A percentile compares a stretch with the other conserved stretches of the same genome.
Evolutionary conservation across 2,113 vertebrate genomes (phyloP).

Genomic region (Cygnus buccinator): DNA sequence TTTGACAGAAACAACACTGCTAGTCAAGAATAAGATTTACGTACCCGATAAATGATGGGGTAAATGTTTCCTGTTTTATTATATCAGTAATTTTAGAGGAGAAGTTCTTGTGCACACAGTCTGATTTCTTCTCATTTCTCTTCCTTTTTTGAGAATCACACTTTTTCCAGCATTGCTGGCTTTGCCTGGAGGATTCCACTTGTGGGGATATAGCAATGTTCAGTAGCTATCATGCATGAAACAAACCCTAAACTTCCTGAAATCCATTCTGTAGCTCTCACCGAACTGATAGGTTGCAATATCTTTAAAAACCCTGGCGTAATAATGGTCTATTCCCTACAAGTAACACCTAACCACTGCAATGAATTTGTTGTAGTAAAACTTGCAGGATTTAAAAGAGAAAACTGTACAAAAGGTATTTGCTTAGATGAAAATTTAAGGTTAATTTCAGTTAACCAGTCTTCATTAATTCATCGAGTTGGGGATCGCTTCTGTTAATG

Average conservation of each 20-base stretch:
- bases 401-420: background rate
- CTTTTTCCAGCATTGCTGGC: background rate
- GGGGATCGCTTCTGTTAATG: background rate
- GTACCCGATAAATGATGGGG: background rate
- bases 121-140: background rate
- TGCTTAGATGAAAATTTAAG: background rate
- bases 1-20: background rate
- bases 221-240: background rate
- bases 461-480: background rate
- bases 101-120: background rate
- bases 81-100: background rate
- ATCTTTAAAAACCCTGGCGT: background rate
- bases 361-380: background rate
- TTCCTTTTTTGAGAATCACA: background rate
- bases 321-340: background rate
- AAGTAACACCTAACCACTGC: background rate
- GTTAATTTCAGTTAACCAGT: background rate
- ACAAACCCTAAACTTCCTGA: too few relatives aligned
- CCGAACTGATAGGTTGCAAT: background rate
- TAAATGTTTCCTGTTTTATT: background rate
- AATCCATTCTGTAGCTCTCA: background rate
- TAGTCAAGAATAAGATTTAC: background rate
- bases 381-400: background rate
- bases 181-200: background rate
- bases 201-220: background rate